Evolutionary conservation across 1,140 invertebrate genomes (phyloP).

Genomic region (Agrypnia vestita): DNA sequence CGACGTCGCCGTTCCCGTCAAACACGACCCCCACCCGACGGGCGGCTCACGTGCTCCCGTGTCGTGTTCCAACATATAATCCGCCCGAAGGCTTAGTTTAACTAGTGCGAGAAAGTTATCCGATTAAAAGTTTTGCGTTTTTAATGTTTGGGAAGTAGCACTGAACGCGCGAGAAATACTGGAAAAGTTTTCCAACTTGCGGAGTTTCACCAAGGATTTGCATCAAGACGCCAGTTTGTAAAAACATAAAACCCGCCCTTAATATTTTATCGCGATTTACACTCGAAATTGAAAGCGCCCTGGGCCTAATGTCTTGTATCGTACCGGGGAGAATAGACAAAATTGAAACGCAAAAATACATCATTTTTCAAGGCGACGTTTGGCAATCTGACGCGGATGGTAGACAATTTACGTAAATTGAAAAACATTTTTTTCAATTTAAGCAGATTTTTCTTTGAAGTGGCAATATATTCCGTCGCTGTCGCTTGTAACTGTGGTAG

Average conservation of each 20-base stretch:
- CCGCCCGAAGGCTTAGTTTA: slow-evolving; percentile 1
- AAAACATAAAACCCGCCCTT: slow-evolving; percentile 19
- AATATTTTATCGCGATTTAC: slow-evolving; percentile 23
- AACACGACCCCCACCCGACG: neutral
- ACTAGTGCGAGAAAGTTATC: slow-evolving; percentile 26
- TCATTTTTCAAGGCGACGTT: too few species aligned
- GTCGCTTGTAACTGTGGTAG: too few species aligned
- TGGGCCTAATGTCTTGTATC: neutral
- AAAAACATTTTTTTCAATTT: too few species aligned
- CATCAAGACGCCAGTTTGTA: neutral
- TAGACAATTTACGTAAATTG: too few species aligned
- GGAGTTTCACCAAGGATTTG: slow-evolving; percentile 21
- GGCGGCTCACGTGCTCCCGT: neutral
- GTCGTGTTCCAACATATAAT: neutral
- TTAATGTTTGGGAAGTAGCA: slow-evolving; percentile 16
- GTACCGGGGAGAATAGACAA: neutral
- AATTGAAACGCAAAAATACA: too few species aligned
- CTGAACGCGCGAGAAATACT: slow-evolving; percentile 6
- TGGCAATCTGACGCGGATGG: too few species aligned
- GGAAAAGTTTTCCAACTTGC: slow-evolving; percentile 2
- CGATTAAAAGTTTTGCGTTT: slow-evolving; percentile 31
- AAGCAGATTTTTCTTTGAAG: too few species aligned
- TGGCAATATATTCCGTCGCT: too few species aligned
- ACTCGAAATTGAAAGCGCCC: slow-evolving; percentile 4
- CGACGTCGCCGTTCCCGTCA: neutral